These are phyloP conservation scores for Brachypteracias leptosomus DNA, from an alignment of 2,113 vertebrate species.

Conservation along the genomic window DNA sequence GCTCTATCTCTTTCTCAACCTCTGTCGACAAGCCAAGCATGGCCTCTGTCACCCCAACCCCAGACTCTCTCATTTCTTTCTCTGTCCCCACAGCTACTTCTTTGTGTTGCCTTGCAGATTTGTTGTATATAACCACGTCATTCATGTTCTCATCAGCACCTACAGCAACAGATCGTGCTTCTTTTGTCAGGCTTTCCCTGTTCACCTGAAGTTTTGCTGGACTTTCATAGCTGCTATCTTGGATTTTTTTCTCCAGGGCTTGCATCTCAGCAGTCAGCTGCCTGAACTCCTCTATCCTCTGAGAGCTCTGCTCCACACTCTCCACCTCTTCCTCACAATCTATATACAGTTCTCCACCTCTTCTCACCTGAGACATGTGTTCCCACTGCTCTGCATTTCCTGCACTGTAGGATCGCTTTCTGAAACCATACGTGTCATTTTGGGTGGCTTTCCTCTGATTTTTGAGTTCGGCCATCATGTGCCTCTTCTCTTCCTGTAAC, in stretches of 20 bases:
- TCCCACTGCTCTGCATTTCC: slow-evolving; percentile 91
- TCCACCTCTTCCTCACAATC: slow-evolving; percentile 83
- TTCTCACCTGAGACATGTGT: slow-evolving; percentile 71
- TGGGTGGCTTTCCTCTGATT: slow-evolving; percentile 75
- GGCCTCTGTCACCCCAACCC: slow-evolving; percentile 85
- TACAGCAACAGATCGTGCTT: slow-evolving; percentile 80
- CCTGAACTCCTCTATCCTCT: slow-evolving; percentile 88
- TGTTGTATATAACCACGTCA: slow-evolving; percentile 70
- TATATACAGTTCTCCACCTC: slow-evolving; percentile 87
- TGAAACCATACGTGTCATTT: slow-evolving; percentile 68
- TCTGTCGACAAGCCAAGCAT: slow-evolving; percentile 91
- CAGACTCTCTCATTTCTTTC: slow-evolving; percentile 66
- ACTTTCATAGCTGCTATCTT: slow-evolving; percentile 72
- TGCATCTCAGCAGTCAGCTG: slow-evolving; percentile 92
- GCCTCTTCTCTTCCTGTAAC: slow-evolving; percentile 94
- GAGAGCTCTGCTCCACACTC: slow-evolving; percentile 80
- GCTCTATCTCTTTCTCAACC: slow-evolving; percentile 88
- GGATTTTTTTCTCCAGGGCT: slow-evolving; percentile 88
- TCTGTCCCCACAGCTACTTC: slow-evolving; percentile 81
- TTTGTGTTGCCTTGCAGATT: slow-evolving; percentile 45
- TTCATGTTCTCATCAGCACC: slow-evolving; percentile 87
- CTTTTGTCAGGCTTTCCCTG: slow-evolving; percentile 39
- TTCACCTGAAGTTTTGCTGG: slow-evolving; percentile 30
- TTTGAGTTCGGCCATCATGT: slow-evolving; percentile 87
- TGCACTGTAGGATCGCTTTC: slow-evolving; percentile 92